phyloP scores from a whole-genome alignment of 2,113 vertebrate genomes.

The Laterallus jamaicensis region DNA sequence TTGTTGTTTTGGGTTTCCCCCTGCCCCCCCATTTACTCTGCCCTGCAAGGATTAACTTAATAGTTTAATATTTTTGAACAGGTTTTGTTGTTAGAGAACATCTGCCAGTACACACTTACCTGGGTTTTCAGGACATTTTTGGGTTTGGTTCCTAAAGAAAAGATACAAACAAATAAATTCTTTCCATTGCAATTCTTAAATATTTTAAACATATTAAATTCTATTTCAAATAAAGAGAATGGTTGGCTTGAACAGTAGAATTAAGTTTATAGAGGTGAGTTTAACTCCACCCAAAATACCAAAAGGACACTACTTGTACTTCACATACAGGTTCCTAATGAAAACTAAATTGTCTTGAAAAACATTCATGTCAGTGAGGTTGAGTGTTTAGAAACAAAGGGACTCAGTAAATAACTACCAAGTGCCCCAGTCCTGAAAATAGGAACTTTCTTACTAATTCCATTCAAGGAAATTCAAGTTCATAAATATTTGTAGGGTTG shows the following conservation, averaged over 20 bases:
- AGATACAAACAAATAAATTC: not conserved
- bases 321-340: not conserved
- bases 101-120: constrained; percentile 56
- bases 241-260: not conserved
- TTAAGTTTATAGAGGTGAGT: not conserved
- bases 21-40: not conserved
- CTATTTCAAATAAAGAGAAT: not conserved
- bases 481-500: not conserved
- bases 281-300: not conserved
- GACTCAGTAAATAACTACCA: not conserved
- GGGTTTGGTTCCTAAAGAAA: constrained; percentile 64
- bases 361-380: not conserved
- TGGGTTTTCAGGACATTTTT: constrained; percentile 64
- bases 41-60: not conserved
- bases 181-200: not conserved
- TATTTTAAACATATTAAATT: not conserved
- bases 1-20: not conserved
- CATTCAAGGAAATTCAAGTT: not conserved
- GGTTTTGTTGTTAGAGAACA: not conserved
- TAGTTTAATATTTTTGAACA: not conserved
- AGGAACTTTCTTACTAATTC: not conserved
- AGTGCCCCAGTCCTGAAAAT: not conserved
- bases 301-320: not conserved
- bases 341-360: not conserved
- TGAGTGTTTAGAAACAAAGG: not conserved